Evolutionary conservation across 2,888 invertebrate genomes (phyloP).

Genomic region (Hydroisotoma schaefferi): DNA sequence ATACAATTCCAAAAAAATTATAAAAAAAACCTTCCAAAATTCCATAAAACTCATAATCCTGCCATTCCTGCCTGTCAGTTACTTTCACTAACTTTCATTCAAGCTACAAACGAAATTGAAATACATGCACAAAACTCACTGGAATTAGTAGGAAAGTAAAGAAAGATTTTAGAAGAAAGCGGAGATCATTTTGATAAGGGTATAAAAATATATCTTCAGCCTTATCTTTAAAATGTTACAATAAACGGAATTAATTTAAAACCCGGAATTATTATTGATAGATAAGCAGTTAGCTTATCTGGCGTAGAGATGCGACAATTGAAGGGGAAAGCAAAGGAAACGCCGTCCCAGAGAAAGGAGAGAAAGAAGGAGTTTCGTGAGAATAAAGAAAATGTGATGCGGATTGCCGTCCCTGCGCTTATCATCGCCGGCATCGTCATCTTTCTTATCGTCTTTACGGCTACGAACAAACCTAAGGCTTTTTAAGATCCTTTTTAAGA

Average conservation of each 20-base stretch:
- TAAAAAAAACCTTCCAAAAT: no score
- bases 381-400: constrained; percentile 73
- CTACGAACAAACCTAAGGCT: constrained; percentile 31
- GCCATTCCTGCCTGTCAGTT: no score
- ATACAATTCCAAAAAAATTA: no score
- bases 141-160: no score
- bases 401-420: constrained; percentile 70
- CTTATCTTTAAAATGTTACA: no score
- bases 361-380: constrained; percentile 78
- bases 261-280: background rate
- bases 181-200: no score
- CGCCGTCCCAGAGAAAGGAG: constrained; percentile 76
- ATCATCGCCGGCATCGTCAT: constrained; percentile 63
- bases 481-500: constrained; percentile 23
- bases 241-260: background rate
- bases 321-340: constrained; percentile 74
- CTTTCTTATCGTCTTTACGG: constrained; percentile 57
- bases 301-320: constrained; percentile 70
- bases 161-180: no score
- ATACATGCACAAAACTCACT: no score
- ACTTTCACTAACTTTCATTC: no score
- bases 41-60: no score
- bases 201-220: no score
- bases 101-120: no score
- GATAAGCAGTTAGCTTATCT: background rate